Evolutionary conservation across 2,888 invertebrate genomes (phyloP).

Genomic region (Allacma fusca): DNA sequence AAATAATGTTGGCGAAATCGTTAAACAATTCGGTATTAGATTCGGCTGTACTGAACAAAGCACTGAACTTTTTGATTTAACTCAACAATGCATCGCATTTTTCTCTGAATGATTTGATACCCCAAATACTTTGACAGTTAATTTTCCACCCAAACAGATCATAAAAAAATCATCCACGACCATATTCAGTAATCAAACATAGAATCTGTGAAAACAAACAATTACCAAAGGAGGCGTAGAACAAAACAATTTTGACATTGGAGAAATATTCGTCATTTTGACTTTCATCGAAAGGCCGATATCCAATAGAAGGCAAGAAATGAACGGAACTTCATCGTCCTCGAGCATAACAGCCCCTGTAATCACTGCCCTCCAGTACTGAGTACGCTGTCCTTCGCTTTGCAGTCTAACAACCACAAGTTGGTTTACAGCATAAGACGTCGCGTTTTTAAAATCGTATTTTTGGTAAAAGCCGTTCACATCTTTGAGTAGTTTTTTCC

Average conservation of each 20-base stretch:
- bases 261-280: neutral
- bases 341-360: neutral
- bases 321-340: neutral
- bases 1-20: too few species aligned
- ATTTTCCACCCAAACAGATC: too few species aligned
- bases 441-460: neutral
- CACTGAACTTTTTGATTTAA: too few species aligned
- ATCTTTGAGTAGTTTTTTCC: slow-evolving; percentile 10
- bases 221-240: slow-evolving; percentile 13
- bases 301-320: slow-evolving; percentile 13
- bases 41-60: too few species aligned
- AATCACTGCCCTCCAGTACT: neutral
- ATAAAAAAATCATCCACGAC: too few species aligned
- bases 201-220: too few species aligned
- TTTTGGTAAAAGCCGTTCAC: neutral
- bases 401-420: neutral
- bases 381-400: neutral
- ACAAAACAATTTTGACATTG: slow-evolving; percentile 16
- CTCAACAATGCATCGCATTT: too few species aligned
- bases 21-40: too few species aligned
- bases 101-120: too few species aligned
- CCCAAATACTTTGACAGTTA: too few species aligned
- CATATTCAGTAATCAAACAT: too few species aligned
- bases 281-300: neutral
- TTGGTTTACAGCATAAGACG: neutral